Percentiles rank a stretch among this genome's conserved stretches.
Conservation (phyloP, 2,113 vertebrate genomes). For the Amia ocellicauda region DNA sequence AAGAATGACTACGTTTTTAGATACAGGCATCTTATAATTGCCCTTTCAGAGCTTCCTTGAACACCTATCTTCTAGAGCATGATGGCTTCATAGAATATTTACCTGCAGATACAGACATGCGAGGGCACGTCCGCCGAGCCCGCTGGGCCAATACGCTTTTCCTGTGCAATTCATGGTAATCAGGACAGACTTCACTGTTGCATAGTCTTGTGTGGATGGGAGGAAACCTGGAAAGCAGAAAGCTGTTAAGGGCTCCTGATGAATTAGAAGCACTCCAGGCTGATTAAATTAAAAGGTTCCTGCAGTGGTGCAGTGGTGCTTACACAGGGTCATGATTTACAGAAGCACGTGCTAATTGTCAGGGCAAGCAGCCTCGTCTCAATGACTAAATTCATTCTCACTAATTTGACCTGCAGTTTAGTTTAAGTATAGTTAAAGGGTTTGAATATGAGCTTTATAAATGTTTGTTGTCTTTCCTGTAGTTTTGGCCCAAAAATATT, state of each 20-base stretch:
- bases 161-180: too few relatives aligned
- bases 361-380: too few relatives aligned
- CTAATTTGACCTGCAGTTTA: too few relatives aligned
- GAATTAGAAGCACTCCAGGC: constrained; percentile 29
- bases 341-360: constrained; percentile 7
- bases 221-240: background rate
- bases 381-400: too few relatives aligned
- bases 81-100: background rate
- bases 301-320: constrained; percentile 22
- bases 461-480: too few relatives aligned
- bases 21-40: too few relatives aligned
- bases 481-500: too few relatives aligned
- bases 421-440: too few relatives aligned
- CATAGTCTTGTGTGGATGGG: background rate
- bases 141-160: too few relatives aligned
- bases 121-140: background rate
- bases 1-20: too few relatives aligned
- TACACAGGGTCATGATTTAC: constrained; percentile 23
- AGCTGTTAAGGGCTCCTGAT: constrained; percentile 19
- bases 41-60: background rate
- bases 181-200: background rate
- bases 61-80: background rate
- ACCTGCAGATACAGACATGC: background rate
- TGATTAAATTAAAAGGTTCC: constrained; percentile 43
- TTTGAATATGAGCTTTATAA: too few relatives aligned